Evolutionary conservation across 2,113 vertebrate genomes (phyloP).

Genomic region (Mus pahari): DNA sequence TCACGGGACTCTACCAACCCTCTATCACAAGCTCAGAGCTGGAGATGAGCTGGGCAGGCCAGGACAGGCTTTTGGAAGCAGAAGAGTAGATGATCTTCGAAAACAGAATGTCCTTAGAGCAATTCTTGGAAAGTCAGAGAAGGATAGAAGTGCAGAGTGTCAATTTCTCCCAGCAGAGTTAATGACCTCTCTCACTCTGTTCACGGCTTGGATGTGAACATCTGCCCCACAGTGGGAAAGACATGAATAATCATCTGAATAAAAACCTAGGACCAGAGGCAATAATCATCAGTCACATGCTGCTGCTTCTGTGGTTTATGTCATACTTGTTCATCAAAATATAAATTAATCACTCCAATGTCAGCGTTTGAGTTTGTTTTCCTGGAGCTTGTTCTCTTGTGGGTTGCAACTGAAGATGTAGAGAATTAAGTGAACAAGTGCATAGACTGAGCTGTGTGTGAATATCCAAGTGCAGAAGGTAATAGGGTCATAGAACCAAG

Average conservation of each 20-base stretch:
- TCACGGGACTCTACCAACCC: constrained; percentile 39
- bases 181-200: constrained; percentile 68
- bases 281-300: background rate
- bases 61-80: constrained; percentile 71
- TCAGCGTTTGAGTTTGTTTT: constrained; percentile 12
- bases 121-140: constrained; percentile 86
- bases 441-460: background rate
- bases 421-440: background rate
- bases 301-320: constrained; percentile 2
- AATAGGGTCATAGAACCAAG: background rate
- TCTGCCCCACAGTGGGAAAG: constrained; percentile 61
- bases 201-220: constrained; percentile 70
- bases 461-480: background rate
- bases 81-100: constrained; percentile 51
- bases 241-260: constrained; percentile 57
- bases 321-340: constrained; percentile 46
- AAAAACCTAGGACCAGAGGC: constrained; percentile 58
- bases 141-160: constrained; percentile 61
- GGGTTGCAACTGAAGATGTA: background rate
- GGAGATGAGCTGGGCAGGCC: constrained; percentile 41
- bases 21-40: background rate
- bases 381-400: background rate
- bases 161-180: constrained; percentile 69
- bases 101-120: constrained; percentile 81
- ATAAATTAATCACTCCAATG: constrained; percentile 19